A percentile compares a stretch with the other conserved stretches of the same genome.
Evolutionary conservation across 2,113 vertebrate genomes (phyloP).

Genomic region (Girardinichthys multiradiatus): DNA sequence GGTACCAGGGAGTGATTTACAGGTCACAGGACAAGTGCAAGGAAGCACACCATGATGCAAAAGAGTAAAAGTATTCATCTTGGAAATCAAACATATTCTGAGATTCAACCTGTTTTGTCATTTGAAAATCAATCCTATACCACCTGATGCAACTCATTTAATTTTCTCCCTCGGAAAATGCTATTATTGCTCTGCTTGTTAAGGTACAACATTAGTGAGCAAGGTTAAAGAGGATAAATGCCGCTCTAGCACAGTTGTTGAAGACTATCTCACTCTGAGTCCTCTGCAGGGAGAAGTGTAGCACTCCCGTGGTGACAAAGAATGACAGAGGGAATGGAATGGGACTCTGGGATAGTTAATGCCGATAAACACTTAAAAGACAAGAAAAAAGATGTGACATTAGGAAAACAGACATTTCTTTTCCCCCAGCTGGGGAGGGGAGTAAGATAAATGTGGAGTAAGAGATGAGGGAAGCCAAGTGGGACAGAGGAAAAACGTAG

Average conservation of each 20-base stretch:
- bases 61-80: slow-evolving; percentile 22
- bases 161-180: background rate
- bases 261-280: slow-evolving; percentile 34
- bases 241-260: slow-evolving; percentile 1
- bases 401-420: slow-evolving; percentile 48
- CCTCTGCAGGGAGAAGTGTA: slow-evolving; percentile 49
- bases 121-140: background rate
- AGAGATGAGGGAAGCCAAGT: slow-evolving; percentile 45
- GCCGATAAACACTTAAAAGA: slow-evolving; percentile 41
- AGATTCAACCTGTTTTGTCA: background rate
- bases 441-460: slow-evolving; percentile 44
- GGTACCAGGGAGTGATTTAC: background rate
- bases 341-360: slow-evolving; percentile 24
- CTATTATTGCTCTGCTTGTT: background rate
- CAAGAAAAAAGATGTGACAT: slow-evolving; percentile 34
- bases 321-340: slow-evolving; percentile 30
- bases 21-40: background rate
- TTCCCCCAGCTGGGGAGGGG: slow-evolving; percentile 30
- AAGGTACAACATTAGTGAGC: slow-evolving; percentile 4
- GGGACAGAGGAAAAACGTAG: slow-evolving; percentile 36
- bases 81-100: background rate
- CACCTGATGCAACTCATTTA: background rate
- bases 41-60: background rate
- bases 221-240: slow-evolving; percentile 8
- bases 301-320: slow-evolving; percentile 27